phyloP scores from a whole-genome alignment of 2,113 vertebrate genomes.

The Hiodon alosoides region DNA sequence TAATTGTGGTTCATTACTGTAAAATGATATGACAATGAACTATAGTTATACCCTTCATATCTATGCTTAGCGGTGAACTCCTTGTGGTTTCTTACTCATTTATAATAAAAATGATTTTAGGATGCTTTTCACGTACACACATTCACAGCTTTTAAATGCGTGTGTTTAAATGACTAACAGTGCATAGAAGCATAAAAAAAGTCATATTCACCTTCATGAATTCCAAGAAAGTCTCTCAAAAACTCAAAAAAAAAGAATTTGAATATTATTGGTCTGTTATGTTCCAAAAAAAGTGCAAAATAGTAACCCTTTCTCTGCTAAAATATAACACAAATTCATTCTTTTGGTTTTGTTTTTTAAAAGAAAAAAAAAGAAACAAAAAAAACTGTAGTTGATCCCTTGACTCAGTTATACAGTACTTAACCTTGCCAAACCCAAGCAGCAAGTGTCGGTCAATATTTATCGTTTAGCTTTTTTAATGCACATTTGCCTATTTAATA shows the following conservation, averaged over 20 bases:
- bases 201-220: background rate
- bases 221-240: background rate
- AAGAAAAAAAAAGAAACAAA: no score
- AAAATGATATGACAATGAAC: background rate
- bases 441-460: no score
- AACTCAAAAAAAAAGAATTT: background rate
- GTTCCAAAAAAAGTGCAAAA: no score
- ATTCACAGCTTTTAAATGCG: slow-evolving; percentile 5
- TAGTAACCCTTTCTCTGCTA: no score
- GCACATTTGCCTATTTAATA: no score
- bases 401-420: no score
- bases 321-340: no score
- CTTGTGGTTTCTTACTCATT: background rate
- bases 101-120: background rate
- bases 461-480: no score
- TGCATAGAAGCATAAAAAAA: slow-evolving; percentile 9
- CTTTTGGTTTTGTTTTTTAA: no score
- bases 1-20: background rate
- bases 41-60: background rate
- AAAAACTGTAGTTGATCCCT: no score
- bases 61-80: background rate
- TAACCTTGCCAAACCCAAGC: no score
- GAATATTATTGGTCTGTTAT: no score
- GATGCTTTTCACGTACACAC: background rate
- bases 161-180: slow-evolving; percentile 2